These are phyloP conservation scores for Drosophila lutescens DNA, from an alignment of 2,888 invertebrate genomes.

Conservation along the genomic window DNA sequence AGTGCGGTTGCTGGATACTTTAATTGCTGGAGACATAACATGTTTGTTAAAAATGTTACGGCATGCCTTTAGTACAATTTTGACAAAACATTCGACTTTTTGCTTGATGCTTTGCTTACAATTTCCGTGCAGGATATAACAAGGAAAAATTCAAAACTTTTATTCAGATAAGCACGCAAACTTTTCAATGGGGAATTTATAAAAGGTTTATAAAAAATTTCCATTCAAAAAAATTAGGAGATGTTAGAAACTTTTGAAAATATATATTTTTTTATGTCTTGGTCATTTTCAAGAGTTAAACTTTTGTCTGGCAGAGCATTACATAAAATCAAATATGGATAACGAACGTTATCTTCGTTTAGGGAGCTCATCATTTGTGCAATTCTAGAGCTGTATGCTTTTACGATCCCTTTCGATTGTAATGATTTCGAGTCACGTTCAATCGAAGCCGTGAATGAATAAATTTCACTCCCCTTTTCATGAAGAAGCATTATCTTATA, in stretches of 20 bases:
- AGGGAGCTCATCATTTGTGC: not conserved
- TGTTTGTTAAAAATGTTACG: not conserved
- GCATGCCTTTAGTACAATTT: not conserved
- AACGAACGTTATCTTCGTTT: not conserved
- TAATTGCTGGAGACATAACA: conserved; percentile 3
- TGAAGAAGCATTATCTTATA: conserved; percentile 18
- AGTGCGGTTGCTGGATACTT: not conserved
- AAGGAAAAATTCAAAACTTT: conserved; percentile 5
- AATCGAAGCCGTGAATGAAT: conserved; percentile 33
- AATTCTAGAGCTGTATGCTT: conserved; percentile 13
- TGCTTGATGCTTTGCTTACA: not conserved
- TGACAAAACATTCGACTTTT: conserved; percentile 1
- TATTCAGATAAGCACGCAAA: conserved; percentile 1
- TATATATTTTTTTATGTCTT: not conserved
- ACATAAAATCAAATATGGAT: not conserved
- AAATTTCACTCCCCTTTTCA: conserved; percentile 28
- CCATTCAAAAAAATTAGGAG: not conserved
- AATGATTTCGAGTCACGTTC: conserved; percentile 33
- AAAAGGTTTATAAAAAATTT: not conserved
- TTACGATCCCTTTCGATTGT: conserved; percentile 13
- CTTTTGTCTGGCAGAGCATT: too few species aligned
- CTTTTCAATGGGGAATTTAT: not conserved
- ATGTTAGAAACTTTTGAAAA: not conserved
- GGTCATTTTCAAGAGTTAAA: too few species aligned
- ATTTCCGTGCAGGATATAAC: not conserved